Evolutionary conservation across 2,797 vertebrate genomes (phyloP), one percentile per base, ranked within the genome.

Genomic region (Characodon lateralis): DNA sequence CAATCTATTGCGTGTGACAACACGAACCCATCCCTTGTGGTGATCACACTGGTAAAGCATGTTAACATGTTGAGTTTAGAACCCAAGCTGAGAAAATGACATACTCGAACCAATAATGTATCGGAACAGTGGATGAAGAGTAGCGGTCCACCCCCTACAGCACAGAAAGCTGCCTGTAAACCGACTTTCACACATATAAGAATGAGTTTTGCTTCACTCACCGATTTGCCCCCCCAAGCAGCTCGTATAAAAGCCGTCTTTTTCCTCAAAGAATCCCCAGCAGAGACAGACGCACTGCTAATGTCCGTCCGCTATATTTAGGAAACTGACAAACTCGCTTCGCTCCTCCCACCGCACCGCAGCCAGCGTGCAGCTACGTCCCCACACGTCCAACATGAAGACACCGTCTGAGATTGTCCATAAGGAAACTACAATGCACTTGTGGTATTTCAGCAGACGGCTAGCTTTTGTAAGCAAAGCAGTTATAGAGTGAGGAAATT

Each of bases 281-380:
- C 48, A 43, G 46, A 68, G 22, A 71, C 55, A 14, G 35, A 65
- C 56, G 2, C 10, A 50, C 73, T 28, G 13, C 69, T 46, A 41
- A 72, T 26, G 20, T 66, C 63, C 83, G 73, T 76, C 87, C 89
- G 77, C 77, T 90, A 81, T 87, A 85, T 93, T 91, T 90, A 86
- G 87, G 88, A 89, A 89, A 90, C 78, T 90, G 88, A 90, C 86
- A 90, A 89, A 91, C 81, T 90, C 18, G 31, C 18, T n/a, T 59
- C n/a, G 86, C 92, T 81, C 93, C 93, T 73, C 92, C 94, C 93
- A 76, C 70, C 65, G 12, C 43, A 3, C 63, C 12, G 73, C n/a
- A 41, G 63, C 63, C 35, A 12, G 73, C 28, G 58, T 48, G n/a
- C 5, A 3, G 28, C 59, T 16, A 20, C 59, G 72, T 73, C 20